Conservation (phyloP, 2,113 vertebrate species). For the Neolamprologus ventralis region DNA sequence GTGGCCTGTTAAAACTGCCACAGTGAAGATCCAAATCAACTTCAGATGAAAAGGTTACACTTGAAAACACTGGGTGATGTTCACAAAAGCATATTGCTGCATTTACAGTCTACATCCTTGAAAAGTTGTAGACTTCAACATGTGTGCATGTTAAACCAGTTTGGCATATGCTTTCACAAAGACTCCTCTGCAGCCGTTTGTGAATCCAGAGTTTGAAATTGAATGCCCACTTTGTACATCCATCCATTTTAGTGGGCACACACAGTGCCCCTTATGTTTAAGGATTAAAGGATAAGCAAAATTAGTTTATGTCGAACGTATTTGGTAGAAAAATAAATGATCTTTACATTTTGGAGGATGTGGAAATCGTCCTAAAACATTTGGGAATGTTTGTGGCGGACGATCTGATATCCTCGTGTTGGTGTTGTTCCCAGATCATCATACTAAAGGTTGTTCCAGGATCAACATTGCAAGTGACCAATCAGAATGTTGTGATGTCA, state of each 20-base stretch:
- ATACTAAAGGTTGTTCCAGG: too few species aligned
- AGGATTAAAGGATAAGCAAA: background rate
- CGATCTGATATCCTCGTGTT: too few species aligned
- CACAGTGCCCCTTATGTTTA: background rate
- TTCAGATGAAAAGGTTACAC: background rate
- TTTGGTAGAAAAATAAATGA: background rate
- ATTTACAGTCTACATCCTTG: background rate
- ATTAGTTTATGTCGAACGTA: background rate
- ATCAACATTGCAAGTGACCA: too few species aligned
- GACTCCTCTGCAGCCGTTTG: fast-evolving
- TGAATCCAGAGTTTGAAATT: background rate
- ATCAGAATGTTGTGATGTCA: too few species aligned
- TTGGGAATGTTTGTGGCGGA: background rate
- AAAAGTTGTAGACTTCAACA: background rate
- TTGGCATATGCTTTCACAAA: background rate
- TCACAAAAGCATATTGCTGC: background rate
- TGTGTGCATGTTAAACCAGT: background rate
- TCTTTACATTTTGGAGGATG: background rate
- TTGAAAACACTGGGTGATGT: background rate
- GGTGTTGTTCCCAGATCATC: too few species aligned
- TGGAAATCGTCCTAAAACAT: background rate
- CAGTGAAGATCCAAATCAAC: background rate
- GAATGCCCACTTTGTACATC: background rate
- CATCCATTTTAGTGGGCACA: background rate
- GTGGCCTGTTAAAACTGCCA: background rate